Evolutionary conservation across 2,888 invertebrate species (phyloP), one percentile per base, ranked within the genome.

Genomic region (Lapara coniferarum): DNA sequence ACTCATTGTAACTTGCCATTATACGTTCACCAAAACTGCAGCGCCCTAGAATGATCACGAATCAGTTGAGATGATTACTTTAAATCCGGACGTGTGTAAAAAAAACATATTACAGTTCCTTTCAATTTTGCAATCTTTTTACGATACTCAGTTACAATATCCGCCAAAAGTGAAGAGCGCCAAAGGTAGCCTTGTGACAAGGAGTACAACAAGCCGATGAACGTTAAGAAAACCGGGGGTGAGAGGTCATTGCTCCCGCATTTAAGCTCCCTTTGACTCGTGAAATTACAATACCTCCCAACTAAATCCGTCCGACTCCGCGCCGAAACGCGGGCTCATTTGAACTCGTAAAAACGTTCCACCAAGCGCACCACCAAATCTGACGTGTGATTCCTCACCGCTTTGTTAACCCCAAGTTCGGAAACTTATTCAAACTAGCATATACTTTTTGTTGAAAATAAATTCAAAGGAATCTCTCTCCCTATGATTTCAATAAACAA

Each of bases 181-280:
- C 75, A 78, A 81, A 82, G 78, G 78, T 77, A 78, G 80, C 72
- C 78, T 77, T 74, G 83, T 46, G 81, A 83, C 75, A 81, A 77
- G 74, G 74, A 76, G 69, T 72, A n/a, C n/a, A 75, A 74, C 80
- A 84, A 79, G 81, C 80, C 83, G 76, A 80, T 81, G 80, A 80
- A 83, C 80, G 83, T 80, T 82, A 85, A 89, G 88, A 87, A 85
- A 85, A 79, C 84, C 83, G 87, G 85, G 92, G 92, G 91, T 88
- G 90, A 81, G 82, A 86, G 91, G 89, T 89, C 88, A 83, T 83
- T 85, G 90, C 82, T 81, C 90, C 77, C 79, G 77, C 72, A 73
- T 83, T 84, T 78, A 76, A 83, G 80, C 82, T 80, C 85, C 85
- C 85, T 85, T 82, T 81, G 75, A 81, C 71, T 81, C 81, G 84